These are phyloP conservation scores for Eupithecia vulgata DNA, from an alignment of 2,888 invertebrate species.

Conservation along the genomic window DNA sequence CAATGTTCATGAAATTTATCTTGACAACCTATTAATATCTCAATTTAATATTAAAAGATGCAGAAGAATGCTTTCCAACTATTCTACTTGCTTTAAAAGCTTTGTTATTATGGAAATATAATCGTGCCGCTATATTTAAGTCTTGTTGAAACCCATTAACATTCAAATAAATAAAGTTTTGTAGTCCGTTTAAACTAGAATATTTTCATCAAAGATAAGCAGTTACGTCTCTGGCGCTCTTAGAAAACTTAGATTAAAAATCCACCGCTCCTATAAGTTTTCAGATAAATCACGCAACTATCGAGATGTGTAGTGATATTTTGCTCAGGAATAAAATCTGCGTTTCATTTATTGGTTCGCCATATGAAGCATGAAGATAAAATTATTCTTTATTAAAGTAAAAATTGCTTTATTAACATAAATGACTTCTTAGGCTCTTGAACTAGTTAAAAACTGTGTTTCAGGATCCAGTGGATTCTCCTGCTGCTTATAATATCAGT, in stretches of 20 bases:
- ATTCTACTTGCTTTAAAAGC: slow-evolving; percentile 12
- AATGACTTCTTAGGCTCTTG: no score
- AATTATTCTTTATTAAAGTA: not conserved
- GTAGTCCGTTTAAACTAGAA: slow-evolving; percentile 10
- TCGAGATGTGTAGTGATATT: not conserved
- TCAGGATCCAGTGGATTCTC: no score
- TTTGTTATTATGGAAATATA: slow-evolving; percentile 19
- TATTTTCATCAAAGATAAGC: slow-evolving; percentile 3
- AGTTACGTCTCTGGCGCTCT: not conserved
- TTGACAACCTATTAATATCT: not conserved
- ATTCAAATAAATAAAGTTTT: slow-evolving; percentile 27
- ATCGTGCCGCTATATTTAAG: slow-evolving; percentile 23
- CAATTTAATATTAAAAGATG: not conserved
- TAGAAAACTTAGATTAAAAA: slow-evolving; percentile 30
- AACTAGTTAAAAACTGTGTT: no score
- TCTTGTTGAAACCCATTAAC: slow-evolving; percentile 20
- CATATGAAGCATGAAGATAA: not conserved
- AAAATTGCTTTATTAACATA: no score
- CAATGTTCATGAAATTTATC: not conserved
- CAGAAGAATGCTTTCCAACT: not conserved
- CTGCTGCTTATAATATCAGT: no score
- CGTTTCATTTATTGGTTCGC: not conserved
- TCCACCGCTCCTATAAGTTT: slow-evolving; percentile 19
- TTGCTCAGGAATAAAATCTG: not conserved
- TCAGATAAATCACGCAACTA: slow-evolving; percentile 18